Conservation (phyloP, 2,113 vertebrate species). For the Centropus unirufus region DNA sequence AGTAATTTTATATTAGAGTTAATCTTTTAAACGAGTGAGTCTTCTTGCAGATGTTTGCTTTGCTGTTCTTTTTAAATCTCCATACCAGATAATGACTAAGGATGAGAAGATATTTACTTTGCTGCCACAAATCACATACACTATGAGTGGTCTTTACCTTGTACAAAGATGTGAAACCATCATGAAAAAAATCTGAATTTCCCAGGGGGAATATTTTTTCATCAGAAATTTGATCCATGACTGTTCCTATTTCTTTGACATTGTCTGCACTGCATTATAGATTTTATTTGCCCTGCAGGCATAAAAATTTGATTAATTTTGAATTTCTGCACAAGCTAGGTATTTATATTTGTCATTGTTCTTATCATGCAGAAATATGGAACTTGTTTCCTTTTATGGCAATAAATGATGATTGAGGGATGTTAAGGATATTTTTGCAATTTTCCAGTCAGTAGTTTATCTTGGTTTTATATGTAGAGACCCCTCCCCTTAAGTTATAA, state of each 20-base stretch:
- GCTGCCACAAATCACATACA: not conserved
- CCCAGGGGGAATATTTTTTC: not conserved
- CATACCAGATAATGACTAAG: not conserved
- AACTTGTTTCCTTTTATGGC: not conserved
- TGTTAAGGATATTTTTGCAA: not conserved
- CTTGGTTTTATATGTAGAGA: not conserved
- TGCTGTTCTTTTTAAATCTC: constrained; percentile 17
- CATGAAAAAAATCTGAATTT: constrained; percentile 6
- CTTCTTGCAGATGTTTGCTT: constrained; percentile 24
- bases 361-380: not conserved
- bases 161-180: not conserved
- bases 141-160: not conserved
- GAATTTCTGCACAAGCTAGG: constrained; percentile 20
- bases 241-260: constrained; percentile 20
- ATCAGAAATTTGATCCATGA: constrained; percentile 14
- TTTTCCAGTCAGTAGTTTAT: constrained; percentile 28
- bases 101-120: constrained; percentile 19
- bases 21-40: constrained; percentile 42
- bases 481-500: not conserved
- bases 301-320: constrained; percentile 53
- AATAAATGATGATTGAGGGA: constrained; percentile 2
- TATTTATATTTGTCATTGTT: constrained; percentile 33
- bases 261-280: not conserved
- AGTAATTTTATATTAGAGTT: constrained; percentile 45
- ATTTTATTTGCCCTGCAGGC: not conserved